Percentiles rank a stretch among this genome's conserved stretches.
Conservation (phyloP, 2,888 invertebrate species). For the Agonum fuliginosum region DNA sequence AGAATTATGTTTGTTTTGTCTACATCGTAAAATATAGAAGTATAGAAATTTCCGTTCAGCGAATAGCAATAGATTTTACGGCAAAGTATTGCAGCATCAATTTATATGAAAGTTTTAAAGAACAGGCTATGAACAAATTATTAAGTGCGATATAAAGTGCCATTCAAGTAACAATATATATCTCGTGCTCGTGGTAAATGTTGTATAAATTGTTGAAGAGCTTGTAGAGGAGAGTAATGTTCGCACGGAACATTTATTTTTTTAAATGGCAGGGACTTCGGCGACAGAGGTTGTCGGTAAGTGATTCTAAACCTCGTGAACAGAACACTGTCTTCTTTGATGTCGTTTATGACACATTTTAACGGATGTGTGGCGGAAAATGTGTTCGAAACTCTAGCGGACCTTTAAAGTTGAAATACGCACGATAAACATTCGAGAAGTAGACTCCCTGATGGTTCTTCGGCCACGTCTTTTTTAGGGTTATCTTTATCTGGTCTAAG, state of each 20-base stretch:
- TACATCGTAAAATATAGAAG: too few relatives aligned
- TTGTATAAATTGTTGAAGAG: neutral
- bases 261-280: neutral
- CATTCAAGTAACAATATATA: neutral
- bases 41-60: too few relatives aligned
- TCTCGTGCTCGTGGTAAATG: neutral
- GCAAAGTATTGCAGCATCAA: neutral
- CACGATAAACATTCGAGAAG: slow-evolving; percentile 39
- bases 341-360: slow-evolving; percentile 40
- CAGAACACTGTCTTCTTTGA: neutral
- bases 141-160: neutral
- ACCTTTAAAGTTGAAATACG: slow-evolving; percentile 30
- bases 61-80: neutral
- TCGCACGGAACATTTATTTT: neutral
- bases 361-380: slow-evolving; percentile 27
- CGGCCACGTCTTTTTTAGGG: neutral
- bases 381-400: slow-evolving; percentile 14
- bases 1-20: too few relatives aligned
- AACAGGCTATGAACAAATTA: neutral
- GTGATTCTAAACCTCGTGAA: too few relatives aligned
- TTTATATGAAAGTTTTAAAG: neutral
- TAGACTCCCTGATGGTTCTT: too few relatives aligned
- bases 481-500: too few relatives aligned
- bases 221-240: neutral
- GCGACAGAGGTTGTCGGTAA: neutral